Percentiles rank a stretch among this genome's conserved stretches.
phyloP scores from a whole-genome alignment of 2,888 invertebrate species.

The Campopleginae sp. region DNA sequence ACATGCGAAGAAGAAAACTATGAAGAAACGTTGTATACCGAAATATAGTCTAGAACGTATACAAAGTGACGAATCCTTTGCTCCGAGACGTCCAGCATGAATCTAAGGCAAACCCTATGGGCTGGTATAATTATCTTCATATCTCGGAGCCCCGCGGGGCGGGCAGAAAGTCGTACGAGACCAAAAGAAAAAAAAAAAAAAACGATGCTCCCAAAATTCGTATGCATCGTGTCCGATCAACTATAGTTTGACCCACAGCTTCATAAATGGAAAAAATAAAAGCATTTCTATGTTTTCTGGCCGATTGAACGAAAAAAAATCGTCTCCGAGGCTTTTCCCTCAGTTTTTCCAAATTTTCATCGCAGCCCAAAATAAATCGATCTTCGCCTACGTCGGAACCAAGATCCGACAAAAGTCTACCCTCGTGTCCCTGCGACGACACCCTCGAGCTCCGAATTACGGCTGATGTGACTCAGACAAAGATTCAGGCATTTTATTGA shows the following conservation, averaged over 20 bases:
- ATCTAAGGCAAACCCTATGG: constrained; percentile 27
- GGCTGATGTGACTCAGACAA: neutral
- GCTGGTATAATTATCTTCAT: neutral
- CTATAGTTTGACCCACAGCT: neutral
- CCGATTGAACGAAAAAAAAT: too few species aligned
- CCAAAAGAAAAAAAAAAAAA: constrained; percentile 26
- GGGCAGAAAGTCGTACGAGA: constrained; percentile 55
- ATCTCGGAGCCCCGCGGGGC: constrained; percentile 36
- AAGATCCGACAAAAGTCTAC: neutral
- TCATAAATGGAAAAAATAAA: too few species aligned
- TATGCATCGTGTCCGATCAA: constrained; percentile 1
- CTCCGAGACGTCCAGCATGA: constrained; percentile 19
- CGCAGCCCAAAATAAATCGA: neutral
- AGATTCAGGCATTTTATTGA: constrained; percentile 30
- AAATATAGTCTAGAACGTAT: constrained; percentile 27
- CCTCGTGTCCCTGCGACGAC: neutral
- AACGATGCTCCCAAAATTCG: constrained; percentile 19
- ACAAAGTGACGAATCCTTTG: constrained; percentile 23
- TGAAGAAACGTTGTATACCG: constrained; percentile 4
- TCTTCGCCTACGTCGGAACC: neutral
- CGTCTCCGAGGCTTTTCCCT: neutral
- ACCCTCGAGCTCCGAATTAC: neutral
- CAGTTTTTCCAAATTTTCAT: neutral
- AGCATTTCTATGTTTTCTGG: too few species aligned
- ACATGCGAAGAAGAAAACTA: constrained; percentile 30